These are phyloP conservation scores for Parazoanthus swiftii DNA, from an alignment of 92 coral and sea anemone genomes.

Conservation along the genomic window DNA sequence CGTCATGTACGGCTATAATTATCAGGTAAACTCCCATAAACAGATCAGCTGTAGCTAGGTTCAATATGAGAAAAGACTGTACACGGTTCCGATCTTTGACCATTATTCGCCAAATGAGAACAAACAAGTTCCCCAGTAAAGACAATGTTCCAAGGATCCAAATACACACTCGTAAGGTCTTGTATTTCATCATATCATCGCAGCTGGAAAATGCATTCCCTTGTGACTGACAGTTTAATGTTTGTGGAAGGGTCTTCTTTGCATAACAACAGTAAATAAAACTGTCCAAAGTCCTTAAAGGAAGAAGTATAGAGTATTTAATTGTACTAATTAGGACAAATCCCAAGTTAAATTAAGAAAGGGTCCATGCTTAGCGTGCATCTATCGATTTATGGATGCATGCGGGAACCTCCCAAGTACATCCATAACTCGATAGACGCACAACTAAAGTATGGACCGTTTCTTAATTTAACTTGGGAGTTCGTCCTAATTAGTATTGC, in stretches of 20 bases:
- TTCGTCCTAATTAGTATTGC: too few relatives aligned
- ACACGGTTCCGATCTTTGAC: neutral
- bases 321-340: neutral
- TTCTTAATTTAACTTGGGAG: too few relatives aligned
- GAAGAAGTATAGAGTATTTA: neutral
- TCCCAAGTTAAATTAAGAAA: neutral
- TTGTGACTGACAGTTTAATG: neutral
- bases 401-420: too few relatives aligned
- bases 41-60: slow-evolving; percentile 25
- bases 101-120: neutral
- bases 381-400: too few relatives aligned
- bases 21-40: slow-evolving; percentile 33
- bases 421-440: too few relatives aligned
- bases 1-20: slow-evolving; percentile 22
- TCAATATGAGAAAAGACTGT: slow-evolving; percentile 12
- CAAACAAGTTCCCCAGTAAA: slow-evolving; percentile 19
- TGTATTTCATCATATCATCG: slow-evolving; percentile 46
- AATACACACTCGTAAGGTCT: slow-evolving; percentile 5
- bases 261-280: slow-evolving; percentile 30
- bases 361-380: too few relatives aligned
- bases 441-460: too few relatives aligned
- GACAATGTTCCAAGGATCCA: slow-evolving; percentile 26
- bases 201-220: slow-evolving; percentile 37
- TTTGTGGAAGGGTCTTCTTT: neutral
- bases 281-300: slow-evolving; percentile 12